phyloP scores from a whole-genome alignment of 1,140 invertebrate genomes.

The Trachymyrmex cornetzi region DNA sequence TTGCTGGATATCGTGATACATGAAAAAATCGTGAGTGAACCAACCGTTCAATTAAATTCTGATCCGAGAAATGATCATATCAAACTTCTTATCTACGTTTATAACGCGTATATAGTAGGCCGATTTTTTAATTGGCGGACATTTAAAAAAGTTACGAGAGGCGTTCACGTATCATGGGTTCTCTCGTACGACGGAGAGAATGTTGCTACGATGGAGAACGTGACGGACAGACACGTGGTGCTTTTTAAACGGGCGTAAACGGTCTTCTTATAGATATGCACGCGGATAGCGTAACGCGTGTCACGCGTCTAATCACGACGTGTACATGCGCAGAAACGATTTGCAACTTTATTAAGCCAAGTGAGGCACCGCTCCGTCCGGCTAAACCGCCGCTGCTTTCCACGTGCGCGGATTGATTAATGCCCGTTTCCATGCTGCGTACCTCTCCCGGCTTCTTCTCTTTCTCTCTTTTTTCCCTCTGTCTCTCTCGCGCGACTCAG shows the following conservation, averaged over 20 bases:
- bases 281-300: constrained; percentile 55
- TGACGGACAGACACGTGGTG: constrained; percentile 35
- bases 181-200: neutral
- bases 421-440: constrained; percentile 74
- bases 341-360: constrained; percentile 67
- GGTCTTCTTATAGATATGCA: constrained; percentile 47
- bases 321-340: constrained; percentile 60
- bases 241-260: constrained; percentile 51
- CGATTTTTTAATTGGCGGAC: constrained; percentile 22
- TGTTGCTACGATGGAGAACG: constrained; percentile 23
- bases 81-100: neutral
- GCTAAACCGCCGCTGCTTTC: constrained; percentile 67
- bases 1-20: neutral
- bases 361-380: constrained; percentile 58
- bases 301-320: constrained; percentile 60
- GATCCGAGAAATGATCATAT: neutral
- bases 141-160: constrained; percentile 13
- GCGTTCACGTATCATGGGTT: constrained; percentile 2
- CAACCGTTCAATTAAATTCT: neutral
- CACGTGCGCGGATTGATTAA: constrained; percentile 77
- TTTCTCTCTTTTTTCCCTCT: neutral
- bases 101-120: neutral
- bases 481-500: neutral
- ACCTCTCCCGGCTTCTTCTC: constrained; percentile 44
- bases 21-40: neutral